Base-by-base conservation (phyloP, 1,140 invertebrate species). In the Drosophila bifasciata region DNA sequence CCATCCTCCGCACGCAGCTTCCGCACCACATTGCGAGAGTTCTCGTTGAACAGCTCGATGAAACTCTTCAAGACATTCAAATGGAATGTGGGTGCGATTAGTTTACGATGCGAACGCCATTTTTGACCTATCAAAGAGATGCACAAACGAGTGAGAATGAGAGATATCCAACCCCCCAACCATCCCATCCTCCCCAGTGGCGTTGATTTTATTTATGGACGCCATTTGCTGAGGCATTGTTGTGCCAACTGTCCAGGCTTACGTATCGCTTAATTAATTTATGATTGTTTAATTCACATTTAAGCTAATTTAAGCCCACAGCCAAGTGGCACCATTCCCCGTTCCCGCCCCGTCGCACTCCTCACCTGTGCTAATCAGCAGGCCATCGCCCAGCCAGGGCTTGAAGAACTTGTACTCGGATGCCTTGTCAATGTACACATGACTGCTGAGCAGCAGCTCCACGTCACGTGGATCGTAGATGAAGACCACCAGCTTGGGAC, bases 41-140 rank as follows among this genome's bases (percentile, higher is more conserved):
- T 96, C 49, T 94, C 95, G 81, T 96, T 96, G 92, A 96, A 96
- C 16, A 96, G 92, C 76, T 96, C 95, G 74, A 96, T 95, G 92
- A 96, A 96, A 75, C 94, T 95, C 92, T 96, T 96, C 63, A 96
- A 92, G 1, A 96, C 95, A 90, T 96, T 96, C 92, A 96, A 93
- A 88, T 96, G 96, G 94, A 96, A 96, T 76, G 96, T 96, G 17
- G 96, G 96, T 8, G 96, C 95, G 73, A 96, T 96, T 58, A 96
- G 92, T 92, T 96, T 96, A 64, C 96, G 94, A 83, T 96, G 96
- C 13, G 94, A 93, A 16, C 95, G 94, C 96, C 96, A 96, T 93
- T 96, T 96, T 73, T 94, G 94, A 86, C 96, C 95, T 95, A 76
- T 45, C 32, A 5, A 19, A 44, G 44, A 16, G 16, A 45, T 6